Conservation (phyloP, 2,888 invertebrate species). For the Scaptomyza caliginosa region DNA sequence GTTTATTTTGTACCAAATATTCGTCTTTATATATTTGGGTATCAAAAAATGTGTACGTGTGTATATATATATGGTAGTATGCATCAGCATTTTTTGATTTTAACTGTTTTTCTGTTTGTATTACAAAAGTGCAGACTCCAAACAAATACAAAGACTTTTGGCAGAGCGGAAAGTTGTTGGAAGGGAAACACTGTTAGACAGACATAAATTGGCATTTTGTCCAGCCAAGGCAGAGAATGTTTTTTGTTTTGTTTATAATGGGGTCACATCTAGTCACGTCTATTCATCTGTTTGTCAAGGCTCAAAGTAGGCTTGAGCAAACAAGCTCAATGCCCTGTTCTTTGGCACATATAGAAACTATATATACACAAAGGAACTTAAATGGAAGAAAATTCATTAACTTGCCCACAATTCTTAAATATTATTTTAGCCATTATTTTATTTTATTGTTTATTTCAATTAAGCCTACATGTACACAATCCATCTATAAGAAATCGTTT, state of each 20-base stretch:
- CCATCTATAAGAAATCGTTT: no score
- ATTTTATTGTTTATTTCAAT: no score
- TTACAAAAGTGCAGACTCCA: constrained; percentile 64
- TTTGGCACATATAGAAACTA: not conserved
- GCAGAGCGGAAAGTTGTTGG: no score
- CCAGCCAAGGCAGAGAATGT: constrained; percentile 40
- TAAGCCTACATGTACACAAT: no score
- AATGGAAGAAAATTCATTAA: no score
- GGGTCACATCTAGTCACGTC: constrained; percentile 17
- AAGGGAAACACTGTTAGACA: not conserved
- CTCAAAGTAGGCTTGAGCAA: constrained; percentile 17
- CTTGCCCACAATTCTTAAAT: no score
- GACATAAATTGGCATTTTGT: constrained; percentile 57
- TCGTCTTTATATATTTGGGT: no score
- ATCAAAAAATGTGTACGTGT: no score
- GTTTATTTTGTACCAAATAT: not conserved
- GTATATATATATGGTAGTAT: constrained; percentile 39
- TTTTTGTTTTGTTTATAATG: constrained; percentile 43
- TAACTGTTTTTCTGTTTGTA: constrained; percentile 62
- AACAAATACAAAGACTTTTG: constrained; percentile 24
- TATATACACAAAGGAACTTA: no score
- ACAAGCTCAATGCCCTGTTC: constrained; percentile 31
- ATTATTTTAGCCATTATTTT: no score
- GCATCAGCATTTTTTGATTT: constrained; percentile 71
- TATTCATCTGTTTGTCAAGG: constrained; percentile 46